Evolutionary conservation across 2,888 invertebrate species (phyloP), one percentile per base, ranked within the genome.

Genomic region (Orchestes rusci): DNA sequence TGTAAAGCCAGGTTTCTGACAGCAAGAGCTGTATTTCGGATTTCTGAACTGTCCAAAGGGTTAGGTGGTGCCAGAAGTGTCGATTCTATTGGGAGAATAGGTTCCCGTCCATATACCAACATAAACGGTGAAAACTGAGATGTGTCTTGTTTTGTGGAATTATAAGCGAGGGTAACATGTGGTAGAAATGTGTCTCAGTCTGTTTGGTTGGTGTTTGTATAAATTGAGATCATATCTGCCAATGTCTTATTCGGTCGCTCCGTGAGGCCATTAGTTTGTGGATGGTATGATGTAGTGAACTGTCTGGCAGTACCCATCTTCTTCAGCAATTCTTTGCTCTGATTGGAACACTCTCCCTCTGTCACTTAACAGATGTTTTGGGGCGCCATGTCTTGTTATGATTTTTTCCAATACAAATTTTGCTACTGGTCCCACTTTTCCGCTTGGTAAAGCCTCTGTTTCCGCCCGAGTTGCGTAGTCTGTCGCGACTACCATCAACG

Each of bases 401-500:
- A 53, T 46, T 5, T 39, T 40, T n/a, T 54, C 48, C 1, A 54
- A n/a, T 3, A 54, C 23, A 16, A 53, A 53, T 27, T 51, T 38
- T 1, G 50, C 52, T 2, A 57, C 54, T 10, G 38, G 47, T 4
- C 41, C 43, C 1, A 53, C 48, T 59, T 23, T 31, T 7, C 31
- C 31, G 10, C 23, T 23, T 7, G 23, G 23, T n/a, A 23, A 10
- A 10, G 23, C 23, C 10, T 23, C 23, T 23, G 23, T 23, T 23
- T 23, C 23, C 10, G 23, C 23, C 23, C 54, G 23, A 1, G 57
- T 56, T 3, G 55, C 53, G 30, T 56, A 59, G 34, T 57, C 56
- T 1, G 56, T 58, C 0, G 57, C 55, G 2, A 59, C 56, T 2
- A 58, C 43, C 4, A 59, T 56, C 4, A 52, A 39, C 1, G 43